Conservation (phyloP, 2,888 invertebrate species). For the Nemoura dubitans region DNA sequence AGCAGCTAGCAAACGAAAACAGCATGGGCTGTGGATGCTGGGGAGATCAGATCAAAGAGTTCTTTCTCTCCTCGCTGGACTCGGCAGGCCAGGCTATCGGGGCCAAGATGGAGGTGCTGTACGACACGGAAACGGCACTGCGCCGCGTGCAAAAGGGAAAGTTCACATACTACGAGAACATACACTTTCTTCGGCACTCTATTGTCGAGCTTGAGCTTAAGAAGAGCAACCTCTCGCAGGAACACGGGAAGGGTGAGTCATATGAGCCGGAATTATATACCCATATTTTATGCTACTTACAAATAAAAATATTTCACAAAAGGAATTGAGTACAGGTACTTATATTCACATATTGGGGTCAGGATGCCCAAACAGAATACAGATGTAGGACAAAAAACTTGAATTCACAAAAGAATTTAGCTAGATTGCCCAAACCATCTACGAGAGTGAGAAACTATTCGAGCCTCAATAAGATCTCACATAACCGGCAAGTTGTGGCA, state of each 20-base stretch:
- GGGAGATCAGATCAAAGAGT: slow-evolving; percentile 74
- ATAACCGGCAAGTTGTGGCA: too few species aligned
- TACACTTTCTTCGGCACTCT: slow-evolving; percentile 73
- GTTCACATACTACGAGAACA: slow-evolving; percentile 84
- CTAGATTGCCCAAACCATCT: too few species aligned
- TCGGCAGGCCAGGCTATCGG: slow-evolving; percentile 73
- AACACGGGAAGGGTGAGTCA: not conserved
- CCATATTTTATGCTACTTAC: too few species aligned
- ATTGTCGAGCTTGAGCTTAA: slow-evolving; percentile 61
- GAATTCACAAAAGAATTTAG: too few species aligned
- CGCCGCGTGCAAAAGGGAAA: slow-evolving; percentile 73
- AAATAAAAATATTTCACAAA: too few species aligned
- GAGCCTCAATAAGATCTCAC: too few species aligned
- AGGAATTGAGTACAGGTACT: too few species aligned
- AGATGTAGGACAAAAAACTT: too few species aligned
- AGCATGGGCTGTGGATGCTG: slow-evolving; percentile 75
- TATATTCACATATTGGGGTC: too few species aligned
- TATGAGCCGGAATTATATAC: too few species aligned
- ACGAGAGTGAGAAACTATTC: too few species aligned
- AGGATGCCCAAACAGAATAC: too few species aligned
- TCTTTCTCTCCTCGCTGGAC: slow-evolving; percentile 77
- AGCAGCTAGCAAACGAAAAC: slow-evolving; percentile 72
- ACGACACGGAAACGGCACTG: slow-evolving; percentile 71
- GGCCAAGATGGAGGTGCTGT: slow-evolving; percentile 70
- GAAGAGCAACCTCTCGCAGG: not conserved